Evolutionary conservation across 2,797 vertebrate species (phyloP), one percentile per base, ranked within the genome.

Genomic region (Parambassis ranga): DNA sequence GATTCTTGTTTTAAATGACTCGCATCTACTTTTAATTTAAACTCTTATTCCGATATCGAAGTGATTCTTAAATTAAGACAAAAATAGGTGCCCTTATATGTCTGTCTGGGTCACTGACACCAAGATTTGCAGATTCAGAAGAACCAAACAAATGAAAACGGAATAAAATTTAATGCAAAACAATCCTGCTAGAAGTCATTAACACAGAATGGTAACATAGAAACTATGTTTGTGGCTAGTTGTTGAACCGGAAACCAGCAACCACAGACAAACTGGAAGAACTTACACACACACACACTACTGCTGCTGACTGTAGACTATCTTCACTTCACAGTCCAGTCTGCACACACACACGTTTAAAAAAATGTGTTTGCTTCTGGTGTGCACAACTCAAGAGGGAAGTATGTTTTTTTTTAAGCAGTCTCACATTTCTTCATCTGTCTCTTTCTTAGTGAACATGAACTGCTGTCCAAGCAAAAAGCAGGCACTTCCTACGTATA

Each of bases 371-470:
- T 62, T 62, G 15, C 26, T 19, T 49, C 36, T 56, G 15, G 3
- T 55, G 8, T 33, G 7, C 18, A 33, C 11, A 31, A 18, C 43
- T 65, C 33, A 63, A 63, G 63, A 15, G 47, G 70, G 67, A 65
- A 59, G 48, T 65, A 22, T 27, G 9, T 33, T 60, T 59, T 66
- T 56, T 24, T 35, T 28, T 44, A 8, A 41, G 33, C 19, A 53
- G 35, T 55, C 49, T 51, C 50, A 22, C 20, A 10, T 64, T 71
- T 65, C 71, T 63, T 67, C 62, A 44, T 71, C 61, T 9, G 49
- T 61, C 37, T 43, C 6, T 55, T 15, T 55, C 20, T 26, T 32
- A 37, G 62, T 35, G 15, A 70, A 43, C 36, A 38, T 59, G 13
- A 51, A 56, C 28, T 59, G 39, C 11, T 28, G 16, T 41, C 22